Evolutionary conservation across 2,113 vertebrate genomes (phyloP), one percentile per base, ranked within the genome.

Genomic region (Probosciger aterrimus): DNA sequence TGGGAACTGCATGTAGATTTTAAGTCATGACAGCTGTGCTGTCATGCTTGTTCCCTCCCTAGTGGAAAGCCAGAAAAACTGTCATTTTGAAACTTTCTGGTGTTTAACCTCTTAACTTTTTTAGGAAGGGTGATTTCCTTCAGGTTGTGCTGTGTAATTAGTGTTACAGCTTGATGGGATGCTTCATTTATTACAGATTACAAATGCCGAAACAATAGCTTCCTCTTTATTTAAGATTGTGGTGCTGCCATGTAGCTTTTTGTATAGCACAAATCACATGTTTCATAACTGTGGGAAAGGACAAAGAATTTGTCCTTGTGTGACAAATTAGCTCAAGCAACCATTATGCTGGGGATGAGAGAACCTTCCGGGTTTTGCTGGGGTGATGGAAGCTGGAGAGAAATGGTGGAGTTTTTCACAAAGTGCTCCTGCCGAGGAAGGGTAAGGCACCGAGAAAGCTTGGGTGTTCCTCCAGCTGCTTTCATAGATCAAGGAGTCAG

Each of bases 391-490:
- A 76, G 57, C 63, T 43, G 44, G 12, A 43, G 68, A 57, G 84
- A 69, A 57, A 84, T 0, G 35, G 2, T 44, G 63, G 67, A 59
- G 49, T 74, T 90, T 44, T 49, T 27, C 52, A 49, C 0, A 0
- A 2, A 31, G 18, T 9, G 18, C 31, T 39, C 18, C 31, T 82
- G 69, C 7, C 0, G 4, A 65, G 62, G 37, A 49, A 33, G 35
- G 33, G 19, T 30, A 13, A 69, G 59, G 64, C 81, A 86, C 62
- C 6, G 7, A 9, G 5, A 52, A 67, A 71, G 74, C 64, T 67
- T 30, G 79, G 37, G 15, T 82, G 92, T 82, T 87, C 47, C 47
- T 94, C 41, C 91, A 92, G 94, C 95, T 95, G 97, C 90, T 96
- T 64, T 49, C 59, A 43, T 31, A 16, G 65, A 73, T 96, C 91